Evolutionary conservation across 2,888 invertebrate species (phyloP).

Genomic region (Lobophora halterata): DNA sequence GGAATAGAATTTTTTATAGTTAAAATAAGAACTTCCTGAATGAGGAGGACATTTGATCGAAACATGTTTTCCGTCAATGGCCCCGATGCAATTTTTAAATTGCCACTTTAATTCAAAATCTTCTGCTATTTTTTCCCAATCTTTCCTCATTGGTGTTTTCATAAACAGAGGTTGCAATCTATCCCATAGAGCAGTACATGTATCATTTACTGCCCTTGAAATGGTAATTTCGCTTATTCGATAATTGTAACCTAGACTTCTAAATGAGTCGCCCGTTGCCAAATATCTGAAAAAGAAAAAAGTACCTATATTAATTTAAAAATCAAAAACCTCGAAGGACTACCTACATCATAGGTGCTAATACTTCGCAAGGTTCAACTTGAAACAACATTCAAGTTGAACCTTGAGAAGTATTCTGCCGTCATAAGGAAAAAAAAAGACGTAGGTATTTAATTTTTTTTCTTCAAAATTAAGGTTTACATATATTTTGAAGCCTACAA

Average conservation of each 20-base stretch:
- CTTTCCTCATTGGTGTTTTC: conserved; percentile 1
- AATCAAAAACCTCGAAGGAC: conserved; percentile 1
- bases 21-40: conserved; percentile 24
- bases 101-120: conserved; percentile 19
- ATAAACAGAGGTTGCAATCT: background rate
- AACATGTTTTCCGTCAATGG: conserved; percentile 27
- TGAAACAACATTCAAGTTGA: conserved; percentile 1
- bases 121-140: conserved; percentile 10
- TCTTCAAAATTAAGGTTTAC: conserved; percentile 1
- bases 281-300: conserved; percentile 15
- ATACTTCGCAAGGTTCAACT: background rate
- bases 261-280: conserved; percentile 17
- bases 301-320: conserved; percentile 1
- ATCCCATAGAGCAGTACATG: conserved; percentile 16
- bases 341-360: conserved; percentile 1
- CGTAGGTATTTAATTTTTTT: conserved; percentile 2
- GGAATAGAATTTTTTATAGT: conserved; percentile 25
- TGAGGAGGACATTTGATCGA: conserved; percentile 20
- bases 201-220: conserved; percentile 11
- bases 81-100: conserved; percentile 28
- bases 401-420: conserved; percentile 1
- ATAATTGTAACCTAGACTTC: conserved; percentile 16
- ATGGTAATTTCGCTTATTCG: conserved; percentile 17
- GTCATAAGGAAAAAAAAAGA: conserved; percentile 1
- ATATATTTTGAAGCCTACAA: conserved; percentile 2